A percentile compares a stretch with the other conserved stretches of the same genome.
These are phyloP conservation scores for Callinectes sapidus DNA, from an alignment of 2,888 invertebrate genomes.

Conservation along the genomic window DNA sequence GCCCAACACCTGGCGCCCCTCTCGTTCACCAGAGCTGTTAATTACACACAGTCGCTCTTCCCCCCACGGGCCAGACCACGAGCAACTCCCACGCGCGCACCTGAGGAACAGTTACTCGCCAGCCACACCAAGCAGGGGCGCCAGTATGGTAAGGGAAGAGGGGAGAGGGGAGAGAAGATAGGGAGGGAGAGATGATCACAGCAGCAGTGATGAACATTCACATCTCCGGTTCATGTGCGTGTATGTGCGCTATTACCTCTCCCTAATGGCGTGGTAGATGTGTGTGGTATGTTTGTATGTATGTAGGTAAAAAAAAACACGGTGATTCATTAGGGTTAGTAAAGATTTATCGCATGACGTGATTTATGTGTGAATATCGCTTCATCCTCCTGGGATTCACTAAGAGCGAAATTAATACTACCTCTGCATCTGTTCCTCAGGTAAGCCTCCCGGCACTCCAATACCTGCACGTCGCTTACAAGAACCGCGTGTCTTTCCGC, in stretches of 20 bases:
- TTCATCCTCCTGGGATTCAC: background rate
- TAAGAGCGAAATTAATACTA: background rate
- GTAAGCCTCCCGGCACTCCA: background rate
- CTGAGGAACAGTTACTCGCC: conserved; percentile 20
- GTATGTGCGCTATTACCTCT: background rate
- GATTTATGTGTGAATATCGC: background rate
- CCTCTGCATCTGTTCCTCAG: background rate
- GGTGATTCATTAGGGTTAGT: background rate
- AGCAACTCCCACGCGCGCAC: background rate
- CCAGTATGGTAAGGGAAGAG: background rate
- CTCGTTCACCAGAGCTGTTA: background rate
- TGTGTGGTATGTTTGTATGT: conserved; percentile 32
- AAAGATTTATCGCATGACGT: background rate
- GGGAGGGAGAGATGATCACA: background rate
- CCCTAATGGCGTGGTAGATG: background rate
- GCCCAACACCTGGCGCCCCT: background rate
- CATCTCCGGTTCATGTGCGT: background rate
- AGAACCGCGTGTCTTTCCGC: background rate
- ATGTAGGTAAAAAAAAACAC: background rate
- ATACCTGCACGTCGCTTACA: background rate
- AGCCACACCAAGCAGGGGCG: background rate
- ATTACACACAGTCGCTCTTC: background rate
- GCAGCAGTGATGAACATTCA: background rate
- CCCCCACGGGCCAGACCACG: background rate
- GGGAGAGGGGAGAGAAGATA: background rate